Evolutionary conservation across 2,888 invertebrate species (phyloP).

Genomic region (Galeruca laticollis): DNA sequence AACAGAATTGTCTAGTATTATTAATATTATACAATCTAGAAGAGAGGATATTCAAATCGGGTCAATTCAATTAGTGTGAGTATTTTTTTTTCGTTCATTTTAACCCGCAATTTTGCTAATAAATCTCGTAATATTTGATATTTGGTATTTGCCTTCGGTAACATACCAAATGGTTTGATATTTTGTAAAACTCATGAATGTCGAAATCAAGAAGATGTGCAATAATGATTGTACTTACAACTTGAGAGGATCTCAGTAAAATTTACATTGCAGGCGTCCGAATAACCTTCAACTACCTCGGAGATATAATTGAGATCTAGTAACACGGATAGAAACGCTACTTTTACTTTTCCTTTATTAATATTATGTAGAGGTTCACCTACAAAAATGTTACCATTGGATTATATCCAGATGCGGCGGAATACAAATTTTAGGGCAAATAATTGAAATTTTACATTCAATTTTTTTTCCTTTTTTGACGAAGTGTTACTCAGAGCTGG

Average conservation of each 20-base stretch:
- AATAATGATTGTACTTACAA: not conserved
- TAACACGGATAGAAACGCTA: not conserved
- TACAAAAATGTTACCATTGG: not conserved
- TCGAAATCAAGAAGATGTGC: not conserved
- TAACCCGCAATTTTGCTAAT: not conserved
- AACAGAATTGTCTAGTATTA: too few relatives aligned
- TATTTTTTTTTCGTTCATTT: not conserved
- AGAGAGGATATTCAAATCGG: too few relatives aligned
- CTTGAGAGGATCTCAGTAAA: not conserved
- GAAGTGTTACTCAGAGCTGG: too few relatives aligned
- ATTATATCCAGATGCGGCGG: not conserved
- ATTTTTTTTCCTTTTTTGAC: too few relatives aligned
- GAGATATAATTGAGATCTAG: not conserved
- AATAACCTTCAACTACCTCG: not conserved
- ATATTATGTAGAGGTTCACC: constrained; percentile 3
- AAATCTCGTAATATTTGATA: constrained; percentile 4
- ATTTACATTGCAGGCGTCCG: not conserved
- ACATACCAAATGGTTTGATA: not conserved
- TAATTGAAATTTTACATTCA: too few relatives aligned
- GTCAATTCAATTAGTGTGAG: too few relatives aligned
- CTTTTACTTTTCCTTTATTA: constrained; percentile 4
- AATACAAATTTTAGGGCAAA: not conserved
- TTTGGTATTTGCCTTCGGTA: not conserved
- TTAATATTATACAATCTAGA: too few relatives aligned
- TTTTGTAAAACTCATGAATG: not conserved